Evolutionary conservation across 2,888 invertebrate species (phyloP).

Genomic region (Dolomedes plantarius): DNA sequence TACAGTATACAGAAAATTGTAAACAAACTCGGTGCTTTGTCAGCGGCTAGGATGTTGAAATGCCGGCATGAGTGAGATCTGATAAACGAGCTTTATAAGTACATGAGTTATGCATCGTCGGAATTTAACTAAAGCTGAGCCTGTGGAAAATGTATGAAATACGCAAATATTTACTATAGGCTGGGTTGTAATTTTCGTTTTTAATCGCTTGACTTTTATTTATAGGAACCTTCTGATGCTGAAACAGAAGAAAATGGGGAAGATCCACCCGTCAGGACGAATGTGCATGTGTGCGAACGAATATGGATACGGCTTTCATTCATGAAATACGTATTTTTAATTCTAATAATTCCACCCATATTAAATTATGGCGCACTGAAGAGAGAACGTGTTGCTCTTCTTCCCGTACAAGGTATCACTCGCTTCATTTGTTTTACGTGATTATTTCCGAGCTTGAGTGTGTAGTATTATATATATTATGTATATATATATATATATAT

Average conservation of each 20-base stretch:
- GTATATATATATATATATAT: too few relatives aligned
- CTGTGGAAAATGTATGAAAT: too few relatives aligned
- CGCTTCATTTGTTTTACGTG: too few relatives aligned
- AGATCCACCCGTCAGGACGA: too few relatives aligned
- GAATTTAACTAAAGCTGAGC: too few relatives aligned
- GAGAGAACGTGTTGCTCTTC: constrained; percentile 36
- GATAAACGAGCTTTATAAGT: neutral
- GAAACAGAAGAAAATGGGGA: neutral
- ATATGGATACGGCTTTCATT: constrained; percentile 50
- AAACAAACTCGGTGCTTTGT: neutral
- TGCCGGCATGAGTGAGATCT: neutral
- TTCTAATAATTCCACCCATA: constrained; percentile 55
- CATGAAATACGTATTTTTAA: constrained; percentile 47
- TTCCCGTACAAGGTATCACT: constrained; percentile 42
- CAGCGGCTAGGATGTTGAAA: neutral
- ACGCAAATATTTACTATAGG: neutral
- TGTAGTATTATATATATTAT: too few relatives aligned
- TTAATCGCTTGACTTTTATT: neutral
- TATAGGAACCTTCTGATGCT: neutral
- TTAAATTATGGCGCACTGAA: constrained; percentile 57
- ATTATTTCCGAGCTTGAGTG: too few relatives aligned
- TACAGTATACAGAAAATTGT: too few relatives aligned
- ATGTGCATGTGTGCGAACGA: constrained; percentile 21
- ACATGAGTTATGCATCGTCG: neutral
- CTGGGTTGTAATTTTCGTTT: neutral